Conservation (phyloP, 2,113 vertebrate species). For the Nycticebus coucang region DNA sequence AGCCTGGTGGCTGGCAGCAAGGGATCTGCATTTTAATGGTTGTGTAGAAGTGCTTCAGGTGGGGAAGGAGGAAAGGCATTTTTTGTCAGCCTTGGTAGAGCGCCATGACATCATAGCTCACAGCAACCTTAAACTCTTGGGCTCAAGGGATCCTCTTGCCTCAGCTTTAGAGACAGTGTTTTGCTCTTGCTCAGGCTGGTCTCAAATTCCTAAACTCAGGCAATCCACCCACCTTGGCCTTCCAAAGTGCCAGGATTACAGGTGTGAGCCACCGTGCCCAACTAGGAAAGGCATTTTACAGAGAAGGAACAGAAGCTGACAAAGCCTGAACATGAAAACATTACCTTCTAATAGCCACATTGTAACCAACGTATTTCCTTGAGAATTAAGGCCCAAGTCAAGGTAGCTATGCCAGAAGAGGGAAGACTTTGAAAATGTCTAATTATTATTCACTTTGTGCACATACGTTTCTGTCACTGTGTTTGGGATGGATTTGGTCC, state of each 20-base stretch:
- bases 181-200: too few species aligned
- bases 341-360: background rate
- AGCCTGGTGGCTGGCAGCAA: too few species aligned
- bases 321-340: background rate
- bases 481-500: conserved; percentile 11
- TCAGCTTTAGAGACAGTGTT: too few species aligned
- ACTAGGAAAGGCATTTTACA: background rate
- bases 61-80: background rate
- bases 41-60: background rate
- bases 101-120: too few species aligned
- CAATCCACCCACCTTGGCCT: too few species aligned
- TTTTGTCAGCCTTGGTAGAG: background rate
- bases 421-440: background rate
- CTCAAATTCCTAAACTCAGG: too few species aligned
- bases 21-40: background rate
- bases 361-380: background rate
- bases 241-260: too few species aligned
- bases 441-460: background rate
- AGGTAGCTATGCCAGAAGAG: background rate
- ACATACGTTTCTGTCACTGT: background rate
- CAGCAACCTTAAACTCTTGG: too few species aligned
- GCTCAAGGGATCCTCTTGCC: too few species aligned
- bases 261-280: too few species aligned
- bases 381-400: background rate
- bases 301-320: background rate